phyloP scores from a whole-genome alignment of 2,113 vertebrate genomes.

The Saguinus midas region DNA sequence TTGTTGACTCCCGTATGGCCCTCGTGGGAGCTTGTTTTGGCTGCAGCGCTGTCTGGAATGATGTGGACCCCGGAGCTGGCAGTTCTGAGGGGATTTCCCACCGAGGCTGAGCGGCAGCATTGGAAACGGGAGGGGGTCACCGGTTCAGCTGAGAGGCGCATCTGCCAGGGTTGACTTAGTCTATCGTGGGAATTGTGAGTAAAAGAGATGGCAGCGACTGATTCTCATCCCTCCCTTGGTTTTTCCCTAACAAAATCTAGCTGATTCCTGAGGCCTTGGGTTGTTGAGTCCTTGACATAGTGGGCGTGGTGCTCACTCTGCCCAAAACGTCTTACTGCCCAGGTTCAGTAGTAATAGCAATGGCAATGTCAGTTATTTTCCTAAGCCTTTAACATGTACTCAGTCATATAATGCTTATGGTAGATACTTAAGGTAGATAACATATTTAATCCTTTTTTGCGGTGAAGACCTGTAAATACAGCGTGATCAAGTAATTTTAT shows the following conservation, averaged over 20 bases:
- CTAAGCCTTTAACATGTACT: neutral
- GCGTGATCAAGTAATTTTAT: neutral
- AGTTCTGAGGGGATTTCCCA: conserved; percentile 88
- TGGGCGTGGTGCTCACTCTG: neutral
- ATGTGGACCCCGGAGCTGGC: conserved; percentile 85
- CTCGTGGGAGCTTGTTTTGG: neutral
- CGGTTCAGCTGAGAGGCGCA: conserved; percentile 83
- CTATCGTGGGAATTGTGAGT: neutral
- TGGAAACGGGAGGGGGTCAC: conserved; percentile 84
- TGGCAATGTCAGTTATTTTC: neutral
- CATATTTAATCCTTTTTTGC: neutral
- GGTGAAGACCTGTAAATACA: neutral
- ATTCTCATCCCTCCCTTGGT: neutral
- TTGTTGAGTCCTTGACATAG: neutral
- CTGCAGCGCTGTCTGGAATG: neutral
- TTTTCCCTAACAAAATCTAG: neutral
- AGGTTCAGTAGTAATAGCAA: neutral
- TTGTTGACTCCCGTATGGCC: neutral
- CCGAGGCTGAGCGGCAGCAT: conserved; percentile 77
- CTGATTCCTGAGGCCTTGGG: neutral
- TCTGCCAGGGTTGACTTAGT: neutral
- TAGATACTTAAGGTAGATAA: neutral
- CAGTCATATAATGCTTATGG: neutral
- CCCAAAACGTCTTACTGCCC: neutral
- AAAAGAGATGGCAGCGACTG: neutral